Evolutionary conservation across 2,113 vertebrate species (phyloP).

Genomic region (Oncorhynchus mykiss): DNA sequence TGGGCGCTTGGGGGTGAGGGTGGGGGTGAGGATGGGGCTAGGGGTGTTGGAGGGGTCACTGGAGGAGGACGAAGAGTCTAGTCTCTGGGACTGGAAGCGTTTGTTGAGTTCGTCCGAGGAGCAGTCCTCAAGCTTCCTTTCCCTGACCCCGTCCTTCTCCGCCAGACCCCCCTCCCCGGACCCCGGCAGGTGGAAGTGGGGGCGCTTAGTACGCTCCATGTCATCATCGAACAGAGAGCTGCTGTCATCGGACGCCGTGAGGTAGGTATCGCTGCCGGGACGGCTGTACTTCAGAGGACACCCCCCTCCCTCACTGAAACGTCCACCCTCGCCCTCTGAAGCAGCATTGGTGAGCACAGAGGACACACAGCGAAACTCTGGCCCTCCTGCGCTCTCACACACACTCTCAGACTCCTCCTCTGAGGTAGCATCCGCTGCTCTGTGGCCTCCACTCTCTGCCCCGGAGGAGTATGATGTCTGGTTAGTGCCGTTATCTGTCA

Average conservation of each 20-base stretch:
- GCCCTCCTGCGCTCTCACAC: constrained; percentile 40
- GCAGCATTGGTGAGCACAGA: constrained; percentile 77
- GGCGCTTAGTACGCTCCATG: constrained; percentile 74
- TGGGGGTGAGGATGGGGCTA: constrained; percentile 57
- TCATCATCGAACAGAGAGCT: constrained; percentile 91
- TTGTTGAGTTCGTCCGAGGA: constrained; percentile 89
- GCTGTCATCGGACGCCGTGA: constrained; percentile 92
- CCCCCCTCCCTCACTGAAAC: constrained; percentile 60
- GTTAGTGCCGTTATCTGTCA: constrained; percentile 73
- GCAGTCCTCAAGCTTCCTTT: constrained; percentile 68
- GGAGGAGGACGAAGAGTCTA: constrained; percentile 88
- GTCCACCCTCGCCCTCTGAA: constrained; percentile 73
- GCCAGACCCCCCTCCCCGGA: constrained; percentile 5
- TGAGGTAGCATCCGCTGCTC: constrained; percentile 25
- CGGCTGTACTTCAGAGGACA: constrained; percentile 64
- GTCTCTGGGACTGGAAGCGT: constrained; percentile 84
- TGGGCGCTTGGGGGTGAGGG: constrained; percentile 69
- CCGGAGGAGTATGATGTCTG: constrained; percentile 57
- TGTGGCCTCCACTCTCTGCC: constrained; percentile 56
- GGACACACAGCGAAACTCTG: constrained; percentile 68
- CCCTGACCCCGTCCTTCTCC: constrained; percentile 14
- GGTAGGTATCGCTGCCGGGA: constrained; percentile 82
- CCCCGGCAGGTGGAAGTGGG: constrained; percentile 48
- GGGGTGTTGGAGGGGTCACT: constrained; percentile 69
- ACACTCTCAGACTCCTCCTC: constrained; percentile 65